Evolutionary conservation across 1,140 invertebrate species (phyloP).

Genomic region (Eumaeus atala): DNA sequence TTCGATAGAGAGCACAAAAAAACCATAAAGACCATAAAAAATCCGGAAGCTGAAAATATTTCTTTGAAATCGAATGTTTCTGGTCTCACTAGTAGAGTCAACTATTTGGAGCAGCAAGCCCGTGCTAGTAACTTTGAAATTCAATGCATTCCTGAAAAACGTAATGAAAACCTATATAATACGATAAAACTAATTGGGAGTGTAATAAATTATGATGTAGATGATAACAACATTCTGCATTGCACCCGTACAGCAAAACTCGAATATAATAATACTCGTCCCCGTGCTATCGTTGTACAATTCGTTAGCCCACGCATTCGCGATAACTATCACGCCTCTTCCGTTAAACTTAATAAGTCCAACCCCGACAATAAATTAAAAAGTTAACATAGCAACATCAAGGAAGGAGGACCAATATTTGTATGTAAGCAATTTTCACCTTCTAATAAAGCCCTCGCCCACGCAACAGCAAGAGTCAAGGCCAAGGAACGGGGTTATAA

Average conservation of each 20-base stretch:
- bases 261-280: slow-evolving; percentile 6
- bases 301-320: slow-evolving; percentile 12
- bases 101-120: background rate
- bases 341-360: slow-evolving; percentile 12
- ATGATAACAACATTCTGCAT: slow-evolving; percentile 15
- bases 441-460: no score
- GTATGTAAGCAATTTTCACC: no score
- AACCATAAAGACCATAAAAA: background rate
- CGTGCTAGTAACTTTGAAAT: background rate
- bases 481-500: no score
- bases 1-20: background rate
- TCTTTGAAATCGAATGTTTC: background rate
- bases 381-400: background rate
- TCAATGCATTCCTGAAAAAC: no score
- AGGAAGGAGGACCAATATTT: no score
- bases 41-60: background rate
- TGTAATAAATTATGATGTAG: slow-evolving; percentile 8
- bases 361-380: slow-evolving; percentile 16
- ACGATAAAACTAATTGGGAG: no score
- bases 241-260: slow-evolving; percentile 18
- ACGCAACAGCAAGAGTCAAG: no score
- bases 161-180: no score
- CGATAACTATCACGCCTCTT: slow-evolving; percentile 6
- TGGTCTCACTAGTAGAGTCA: background rate
- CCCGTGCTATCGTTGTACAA: slow-evolving; percentile 20